These are phyloP conservation scores for Lophotriccus pileatus DNA, from an alignment of 2,797 vertebrate species.

Conservation along the genomic window DNA sequence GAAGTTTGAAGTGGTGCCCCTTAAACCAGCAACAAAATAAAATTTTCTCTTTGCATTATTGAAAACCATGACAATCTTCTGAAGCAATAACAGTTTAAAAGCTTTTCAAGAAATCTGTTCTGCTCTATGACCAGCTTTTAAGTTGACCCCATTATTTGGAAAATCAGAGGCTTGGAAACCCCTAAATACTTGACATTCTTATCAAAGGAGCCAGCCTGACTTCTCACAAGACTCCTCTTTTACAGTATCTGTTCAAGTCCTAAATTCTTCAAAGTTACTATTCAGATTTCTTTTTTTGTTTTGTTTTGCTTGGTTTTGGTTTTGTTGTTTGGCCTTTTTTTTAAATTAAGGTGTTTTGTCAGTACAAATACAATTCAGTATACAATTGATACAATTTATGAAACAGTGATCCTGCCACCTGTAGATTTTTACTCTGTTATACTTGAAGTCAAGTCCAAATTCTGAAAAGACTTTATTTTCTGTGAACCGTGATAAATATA, in stretches of 20 bases:
- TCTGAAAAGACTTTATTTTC: not conserved
- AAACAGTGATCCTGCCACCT: not conserved
- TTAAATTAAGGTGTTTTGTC: not conserved
- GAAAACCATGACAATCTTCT: constrained; percentile 77
- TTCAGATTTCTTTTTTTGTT: not conserved
- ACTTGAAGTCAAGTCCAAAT: not conserved
- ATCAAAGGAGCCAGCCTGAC: constrained; percentile 57
- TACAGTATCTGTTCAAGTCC: constrained; percentile 44
- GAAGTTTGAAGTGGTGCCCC: constrained; percentile 70
- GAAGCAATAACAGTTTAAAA: constrained; percentile 71
- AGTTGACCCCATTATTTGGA: constrained; percentile 63
- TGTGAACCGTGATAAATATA: not conserved
- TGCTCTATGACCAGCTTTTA: constrained; percentile 70
- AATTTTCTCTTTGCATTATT: constrained; percentile 70
- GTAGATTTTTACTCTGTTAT: not conserved
- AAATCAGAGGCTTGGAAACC: constrained; percentile 64
- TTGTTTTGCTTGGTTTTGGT: not conserved
- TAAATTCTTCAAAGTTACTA: not conserved
- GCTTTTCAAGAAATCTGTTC: constrained; percentile 74
- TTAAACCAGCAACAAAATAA: constrained; percentile 77
- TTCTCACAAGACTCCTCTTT: constrained; percentile 40
- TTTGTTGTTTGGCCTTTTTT: not conserved
- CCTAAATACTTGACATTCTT: constrained; percentile 64
- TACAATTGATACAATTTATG: not conserved
- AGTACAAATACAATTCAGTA: not conserved